These are phyloP conservation scores for Parapristionchus giblindavisi DNA, from an alignment of 2,888 invertebrate species.

Conservation along the genomic window DNA sequence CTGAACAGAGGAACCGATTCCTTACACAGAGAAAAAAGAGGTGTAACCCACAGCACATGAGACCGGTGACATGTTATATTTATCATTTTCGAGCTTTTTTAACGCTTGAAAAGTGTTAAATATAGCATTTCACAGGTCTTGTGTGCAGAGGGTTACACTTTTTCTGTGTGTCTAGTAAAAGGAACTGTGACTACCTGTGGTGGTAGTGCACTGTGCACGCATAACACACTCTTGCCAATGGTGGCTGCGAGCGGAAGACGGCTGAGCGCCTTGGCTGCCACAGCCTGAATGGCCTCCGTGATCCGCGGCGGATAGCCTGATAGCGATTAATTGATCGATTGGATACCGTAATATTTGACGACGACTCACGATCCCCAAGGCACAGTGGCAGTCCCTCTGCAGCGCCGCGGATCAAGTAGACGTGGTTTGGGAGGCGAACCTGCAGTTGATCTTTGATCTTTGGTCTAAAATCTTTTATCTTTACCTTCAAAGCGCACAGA, in stretches of 20 bases:
- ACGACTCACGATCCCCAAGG: slow-evolving; percentile 24
- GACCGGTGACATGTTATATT: too few relatives aligned
- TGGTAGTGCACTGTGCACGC: slow-evolving; percentile 9
- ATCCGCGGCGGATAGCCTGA: slow-evolving; percentile 14
- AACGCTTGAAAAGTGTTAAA: background rate
- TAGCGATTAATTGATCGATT: background rate
- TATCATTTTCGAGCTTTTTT: too few relatives aligned
- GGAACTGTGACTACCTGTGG: background rate
- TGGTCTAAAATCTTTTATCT: background rate
- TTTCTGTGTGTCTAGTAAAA: background rate
- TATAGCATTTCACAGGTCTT: background rate
- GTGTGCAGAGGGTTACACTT: background rate
- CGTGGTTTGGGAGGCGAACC: slow-evolving; percentile 7
- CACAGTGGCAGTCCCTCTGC: slow-evolving; percentile 24
- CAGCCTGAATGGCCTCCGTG: background rate
- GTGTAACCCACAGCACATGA: too few relatives aligned
- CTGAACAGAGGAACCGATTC: too few relatives aligned
- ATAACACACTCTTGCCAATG: slow-evolving; percentile 5
- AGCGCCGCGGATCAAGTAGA: background rate
- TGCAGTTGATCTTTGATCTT: background rate
- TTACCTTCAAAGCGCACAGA: slow-evolving; percentile 20
- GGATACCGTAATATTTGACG: too few relatives aligned
- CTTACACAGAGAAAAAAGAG: too few relatives aligned
- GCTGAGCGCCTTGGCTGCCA: background rate
- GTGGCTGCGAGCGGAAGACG: slow-evolving; percentile 11